These are phyloP conservation scores for Rhodinocichla rosea DNA, from an alignment of 2,113 vertebrate species.

Conservation along the genomic window DNA sequence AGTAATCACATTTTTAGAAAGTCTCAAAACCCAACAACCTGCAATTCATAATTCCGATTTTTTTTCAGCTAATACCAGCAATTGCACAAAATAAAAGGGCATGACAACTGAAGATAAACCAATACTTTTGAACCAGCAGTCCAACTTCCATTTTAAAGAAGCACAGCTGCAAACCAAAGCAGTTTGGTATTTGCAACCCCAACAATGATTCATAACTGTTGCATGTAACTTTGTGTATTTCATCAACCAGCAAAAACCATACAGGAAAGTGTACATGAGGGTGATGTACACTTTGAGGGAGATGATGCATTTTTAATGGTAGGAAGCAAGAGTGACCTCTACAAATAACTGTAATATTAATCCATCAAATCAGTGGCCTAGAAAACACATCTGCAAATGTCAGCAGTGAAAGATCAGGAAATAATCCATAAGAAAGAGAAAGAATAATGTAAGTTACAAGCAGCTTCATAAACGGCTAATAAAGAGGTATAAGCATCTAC, in stretches of 20 bases:
- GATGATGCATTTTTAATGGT: neutral
- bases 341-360: neutral
- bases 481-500: neutral
- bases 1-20: neutral
- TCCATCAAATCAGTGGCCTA: neutral
- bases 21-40: neutral
- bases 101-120: neutral
- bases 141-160: neutral
- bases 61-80: neutral
- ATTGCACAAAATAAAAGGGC: neutral
- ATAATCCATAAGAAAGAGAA: neutral
- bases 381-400: neutral
- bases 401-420: neutral
- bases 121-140: neutral
- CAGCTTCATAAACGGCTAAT: neutral
- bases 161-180: neutral
- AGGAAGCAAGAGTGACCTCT: neutral
- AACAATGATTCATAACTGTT: neutral
- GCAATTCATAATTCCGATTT: neutral
- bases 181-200: neutral
- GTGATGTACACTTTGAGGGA: neutral
- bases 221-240: neutral
- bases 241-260: neutral
- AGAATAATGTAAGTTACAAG: neutral
- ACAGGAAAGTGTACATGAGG: neutral